Conservation (phyloP, 2,888 invertebrate species). For the Cephus pulcher region DNA sequence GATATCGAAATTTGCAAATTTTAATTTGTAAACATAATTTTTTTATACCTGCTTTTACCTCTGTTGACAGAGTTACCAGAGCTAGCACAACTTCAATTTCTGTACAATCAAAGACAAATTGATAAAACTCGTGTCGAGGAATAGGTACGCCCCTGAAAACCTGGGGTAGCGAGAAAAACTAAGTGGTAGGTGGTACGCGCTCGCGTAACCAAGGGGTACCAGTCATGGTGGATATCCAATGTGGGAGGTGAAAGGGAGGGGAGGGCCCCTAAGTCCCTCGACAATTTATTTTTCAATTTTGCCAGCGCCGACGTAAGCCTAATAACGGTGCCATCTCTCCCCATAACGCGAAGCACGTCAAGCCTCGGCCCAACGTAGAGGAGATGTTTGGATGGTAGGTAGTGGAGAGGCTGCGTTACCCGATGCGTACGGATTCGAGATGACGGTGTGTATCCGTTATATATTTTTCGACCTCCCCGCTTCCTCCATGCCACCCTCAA, state of each 20-base stretch:
- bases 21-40: not conserved
- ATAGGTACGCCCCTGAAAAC: not conserved
- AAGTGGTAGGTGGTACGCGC: not conserved
- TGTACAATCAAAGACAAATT: not conserved
- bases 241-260: not conserved
- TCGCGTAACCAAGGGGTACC: not conserved
- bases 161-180: not conserved
- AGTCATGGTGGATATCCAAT: not conserved
- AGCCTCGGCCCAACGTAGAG: not conserved
- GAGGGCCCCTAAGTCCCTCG: slow-evolving; percentile 23
- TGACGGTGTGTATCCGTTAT: not conserved
- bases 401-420: not conserved
- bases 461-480: not conserved
- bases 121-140: not conserved
- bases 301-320: slow-evolving; percentile 25
- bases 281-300: slow-evolving; percentile 33
- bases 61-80: not conserved
- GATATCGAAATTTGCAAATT: too few species aligned
- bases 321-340: slow-evolving; percentile 28
- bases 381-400: not conserved
- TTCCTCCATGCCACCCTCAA: not conserved
- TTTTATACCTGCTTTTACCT: not conserved
- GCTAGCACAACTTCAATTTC: not conserved
- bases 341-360: slow-evolving; percentile 12
- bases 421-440: not conserved